These are phyloP conservation scores for Euura lappo DNA, from an alignment of 1,140 invertebrate genomes.

Conservation along the genomic window DNA sequence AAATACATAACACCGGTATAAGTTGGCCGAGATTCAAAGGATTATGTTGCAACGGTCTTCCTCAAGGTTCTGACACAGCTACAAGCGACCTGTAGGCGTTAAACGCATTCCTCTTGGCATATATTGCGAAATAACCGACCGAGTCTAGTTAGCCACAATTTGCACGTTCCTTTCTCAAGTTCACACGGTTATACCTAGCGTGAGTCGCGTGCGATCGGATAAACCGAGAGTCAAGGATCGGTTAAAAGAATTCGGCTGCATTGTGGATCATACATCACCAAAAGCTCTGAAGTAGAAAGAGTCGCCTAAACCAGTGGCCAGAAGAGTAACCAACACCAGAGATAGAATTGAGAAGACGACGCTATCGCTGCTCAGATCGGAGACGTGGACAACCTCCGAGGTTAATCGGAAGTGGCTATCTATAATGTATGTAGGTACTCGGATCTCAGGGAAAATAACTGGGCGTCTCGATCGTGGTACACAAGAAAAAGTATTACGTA, in stretches of 20 bases:
- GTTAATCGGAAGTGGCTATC: constrained; percentile 1
- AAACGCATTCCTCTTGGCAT: constrained; percentile 56
- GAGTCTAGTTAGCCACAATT: constrained; percentile 55
- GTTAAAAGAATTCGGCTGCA: neutral
- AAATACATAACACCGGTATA: constrained; percentile 32
- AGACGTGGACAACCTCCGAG: neutral
- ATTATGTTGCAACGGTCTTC: constrained; percentile 60
- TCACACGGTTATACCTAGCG: constrained; percentile 32
- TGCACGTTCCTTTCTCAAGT: constrained; percentile 58
- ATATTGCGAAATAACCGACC: constrained; percentile 49
- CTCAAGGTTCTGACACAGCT: constrained; percentile 55
- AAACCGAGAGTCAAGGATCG: neutral
- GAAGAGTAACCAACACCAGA: neutral
- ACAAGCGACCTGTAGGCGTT: constrained; percentile 61
- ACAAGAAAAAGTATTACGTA: no score
- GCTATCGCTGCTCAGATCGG: neutral
- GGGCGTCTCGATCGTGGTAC: no score
- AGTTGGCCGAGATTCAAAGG: constrained; percentile 56
- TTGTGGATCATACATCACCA: neutral
- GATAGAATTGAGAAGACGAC: neutral
- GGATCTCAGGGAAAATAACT: neutral
- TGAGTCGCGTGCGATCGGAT: neutral
- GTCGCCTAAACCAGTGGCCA: neutral
- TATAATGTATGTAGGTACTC: neutral
- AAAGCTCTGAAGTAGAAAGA: no score